A percentile compares a stretch with the other conserved stretches of the same genome.
Evolutionary conservation across 53 echinoderm and acorn worm genomes (phyloP).

Genomic region (Antedon mediterranea): DNA sequence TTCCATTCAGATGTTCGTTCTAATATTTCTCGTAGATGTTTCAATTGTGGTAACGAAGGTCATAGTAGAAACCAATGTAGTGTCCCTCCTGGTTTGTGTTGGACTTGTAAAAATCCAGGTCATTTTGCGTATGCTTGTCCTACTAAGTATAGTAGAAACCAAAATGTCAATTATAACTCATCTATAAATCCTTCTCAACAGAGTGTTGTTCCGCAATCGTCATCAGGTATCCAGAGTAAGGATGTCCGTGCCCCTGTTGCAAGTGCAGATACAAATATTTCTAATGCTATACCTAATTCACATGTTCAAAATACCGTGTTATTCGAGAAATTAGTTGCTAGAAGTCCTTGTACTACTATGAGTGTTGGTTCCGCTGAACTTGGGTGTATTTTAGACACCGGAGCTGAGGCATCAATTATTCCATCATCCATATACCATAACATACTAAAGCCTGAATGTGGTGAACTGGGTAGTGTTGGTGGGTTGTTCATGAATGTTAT

Average conservation of each 20-base stretch:
- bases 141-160: not conserved
- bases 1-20: not conserved
- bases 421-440: conserved; percentile 16
- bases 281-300: too few species aligned
- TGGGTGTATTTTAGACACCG: conserved; percentile 24
- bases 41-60: conserved; percentile 16
- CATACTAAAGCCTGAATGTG: not conserved
- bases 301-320: not conserved
- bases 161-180: too few species aligned
- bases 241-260: too few species aligned
- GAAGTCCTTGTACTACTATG: conserved; percentile 11
- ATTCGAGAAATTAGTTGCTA: not conserved
- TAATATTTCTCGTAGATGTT: conserved; percentile 1
- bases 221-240: too few species aligned
- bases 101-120: not conserved
- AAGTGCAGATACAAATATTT: too few species aligned
- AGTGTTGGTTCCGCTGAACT: conserved; percentile 2
- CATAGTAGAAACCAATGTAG: not conserved
- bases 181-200: too few species aligned
- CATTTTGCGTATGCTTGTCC: not conserved
- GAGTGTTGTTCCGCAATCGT: too few species aligned
- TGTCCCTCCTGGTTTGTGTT: not conserved
- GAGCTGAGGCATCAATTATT: conserved; percentile 23
- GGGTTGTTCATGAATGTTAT: not conserved
- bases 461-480: not conserved